Conservation (phyloP, 1,140 invertebrate genomes). For the Agrypnia vestita region DNA sequence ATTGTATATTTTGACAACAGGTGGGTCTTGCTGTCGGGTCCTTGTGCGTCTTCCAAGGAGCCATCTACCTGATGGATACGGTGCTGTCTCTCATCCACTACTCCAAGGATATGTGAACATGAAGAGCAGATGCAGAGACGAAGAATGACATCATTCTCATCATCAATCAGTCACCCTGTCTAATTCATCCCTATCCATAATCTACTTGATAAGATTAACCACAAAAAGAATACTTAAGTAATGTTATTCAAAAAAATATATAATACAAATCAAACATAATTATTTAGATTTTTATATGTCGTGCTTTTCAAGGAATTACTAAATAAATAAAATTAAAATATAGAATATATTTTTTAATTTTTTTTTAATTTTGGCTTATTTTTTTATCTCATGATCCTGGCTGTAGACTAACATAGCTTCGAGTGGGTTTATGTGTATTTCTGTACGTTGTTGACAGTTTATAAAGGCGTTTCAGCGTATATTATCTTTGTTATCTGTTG, state of each 20-base stretch:
- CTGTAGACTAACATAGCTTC: too few relatives aligned
- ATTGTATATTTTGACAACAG: constrained; percentile 64
- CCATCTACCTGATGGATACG: constrained; percentile 84
- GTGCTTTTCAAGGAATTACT: too few relatives aligned
- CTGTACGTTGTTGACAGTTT: too few relatives aligned
- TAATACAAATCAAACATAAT: background rate
- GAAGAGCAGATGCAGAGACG: constrained; percentile 12
- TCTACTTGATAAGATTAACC: background rate
- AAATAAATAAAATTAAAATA: too few relatives aligned
- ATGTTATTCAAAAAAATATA: background rate
- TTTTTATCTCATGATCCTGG: too few relatives aligned
- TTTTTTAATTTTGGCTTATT: too few relatives aligned
- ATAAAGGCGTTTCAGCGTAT: too few relatives aligned
- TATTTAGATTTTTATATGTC: background rate
- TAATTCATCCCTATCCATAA: background rate
- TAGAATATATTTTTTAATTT: too few relatives aligned
- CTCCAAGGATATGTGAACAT: constrained; percentile 72
- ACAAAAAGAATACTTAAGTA: background rate
- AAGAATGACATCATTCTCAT: constrained; percentile 40
- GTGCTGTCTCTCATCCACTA: constrained; percentile 83
- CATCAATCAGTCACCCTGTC: background rate
- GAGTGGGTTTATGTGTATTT: too few relatives aligned
- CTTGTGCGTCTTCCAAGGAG: constrained; percentile 84
- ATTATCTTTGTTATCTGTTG: too few relatives aligned
- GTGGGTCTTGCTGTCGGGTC: constrained; percentile 85